These are phyloP conservation scores for Ophioninae sp. DNA, from an alignment of 2,888 invertebrate species.

Conservation along the genomic window DNA sequence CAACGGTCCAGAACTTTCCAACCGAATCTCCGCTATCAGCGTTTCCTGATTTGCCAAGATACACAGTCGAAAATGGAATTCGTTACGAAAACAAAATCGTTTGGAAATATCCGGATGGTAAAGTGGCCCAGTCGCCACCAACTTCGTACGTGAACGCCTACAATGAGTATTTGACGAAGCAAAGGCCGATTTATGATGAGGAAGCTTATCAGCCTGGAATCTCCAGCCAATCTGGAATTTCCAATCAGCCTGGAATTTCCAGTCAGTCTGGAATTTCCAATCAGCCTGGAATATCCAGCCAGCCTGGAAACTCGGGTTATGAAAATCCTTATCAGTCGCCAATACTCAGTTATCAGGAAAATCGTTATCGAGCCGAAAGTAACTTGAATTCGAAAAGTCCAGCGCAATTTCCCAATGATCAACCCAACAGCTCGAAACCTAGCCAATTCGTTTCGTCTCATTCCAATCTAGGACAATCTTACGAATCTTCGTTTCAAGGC, in stretches of 20 bases:
- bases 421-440: slow-evolving; percentile 55
- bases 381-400: slow-evolving; percentile 76
- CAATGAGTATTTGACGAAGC: slow-evolving; percentile 53
- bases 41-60: slow-evolving; percentile 70
- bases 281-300: slow-evolving; percentile 17
- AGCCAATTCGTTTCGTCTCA: slow-evolving; percentile 71
- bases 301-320: slow-evolving; percentile 14
- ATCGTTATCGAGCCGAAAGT: slow-evolving; percentile 29
- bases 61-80: slow-evolving; percentile 76
- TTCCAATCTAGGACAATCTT: slow-evolving; percentile 39
- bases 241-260: neutral
- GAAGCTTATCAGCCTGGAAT: slow-evolving; percentile 28
- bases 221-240: neutral
- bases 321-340: slow-evolving; percentile 33
- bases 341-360: slow-evolving; percentile 3
- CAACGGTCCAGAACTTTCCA: slow-evolving; percentile 35
- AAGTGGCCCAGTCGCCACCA: slow-evolving; percentile 74
- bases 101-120: slow-evolving; percentile 80
- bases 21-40: slow-evolving; percentile 37
- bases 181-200: slow-evolving; percentile 52
- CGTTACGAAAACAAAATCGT: slow-evolving; percentile 78
- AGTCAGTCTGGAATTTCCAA: slow-evolving; percentile 4
- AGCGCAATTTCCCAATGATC: slow-evolving; percentile 74
- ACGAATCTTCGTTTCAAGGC: slow-evolving; percentile 60
- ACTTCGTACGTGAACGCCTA: slow-evolving; percentile 71